Conservation (phyloP, 2,888 invertebrate species). For the Anoncus sp. region DNA sequence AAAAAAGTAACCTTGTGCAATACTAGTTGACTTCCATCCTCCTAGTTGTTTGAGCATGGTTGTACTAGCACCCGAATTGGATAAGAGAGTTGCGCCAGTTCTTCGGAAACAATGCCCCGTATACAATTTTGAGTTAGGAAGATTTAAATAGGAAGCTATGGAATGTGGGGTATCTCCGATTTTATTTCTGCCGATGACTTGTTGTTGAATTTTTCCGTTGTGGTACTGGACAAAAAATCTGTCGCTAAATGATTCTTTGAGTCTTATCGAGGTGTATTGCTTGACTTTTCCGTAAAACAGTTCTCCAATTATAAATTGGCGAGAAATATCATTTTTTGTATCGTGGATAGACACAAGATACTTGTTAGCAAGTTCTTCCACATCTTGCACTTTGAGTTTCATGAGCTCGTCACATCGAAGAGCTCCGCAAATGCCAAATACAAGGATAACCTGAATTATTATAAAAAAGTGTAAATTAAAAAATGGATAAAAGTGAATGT, state of each 20-base stretch:
- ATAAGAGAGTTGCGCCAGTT: conserved; percentile 9
- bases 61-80: conserved; percentile 2
- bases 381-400: conserved; percentile 47
- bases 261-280: conserved; percentile 22
- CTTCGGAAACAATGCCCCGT: conserved; percentile 18
- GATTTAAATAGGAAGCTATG: conserved; percentile 11
- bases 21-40: neutral
- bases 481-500: conserved; percentile 24
- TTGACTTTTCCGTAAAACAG: conserved; percentile 36
- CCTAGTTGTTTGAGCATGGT: neutral
- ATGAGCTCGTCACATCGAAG: conserved; percentile 48
- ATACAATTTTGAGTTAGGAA: neutral
- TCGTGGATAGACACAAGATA: conserved; percentile 44
- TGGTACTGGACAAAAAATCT: conserved; percentile 36
- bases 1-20: neutral
- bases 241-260: conserved; percentile 14
- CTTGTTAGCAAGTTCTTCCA: conserved; percentile 53
- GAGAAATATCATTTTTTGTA: conserved; percentile 32
- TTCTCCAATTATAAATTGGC: conserved; percentile 31
- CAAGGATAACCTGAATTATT: conserved; percentile 46
- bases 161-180: conserved; percentile 20
- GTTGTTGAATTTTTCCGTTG: conserved; percentile 23
- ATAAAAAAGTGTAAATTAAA: conserved; percentile 8
- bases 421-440: conserved; percentile 55
- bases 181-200: conserved; percentile 33